A percentile compares a stretch with the other conserved stretches of the same genome.
phyloP scores from a whole-genome alignment of 2,797 vertebrate genomes.

The Acanthopagrus latus region DNA sequence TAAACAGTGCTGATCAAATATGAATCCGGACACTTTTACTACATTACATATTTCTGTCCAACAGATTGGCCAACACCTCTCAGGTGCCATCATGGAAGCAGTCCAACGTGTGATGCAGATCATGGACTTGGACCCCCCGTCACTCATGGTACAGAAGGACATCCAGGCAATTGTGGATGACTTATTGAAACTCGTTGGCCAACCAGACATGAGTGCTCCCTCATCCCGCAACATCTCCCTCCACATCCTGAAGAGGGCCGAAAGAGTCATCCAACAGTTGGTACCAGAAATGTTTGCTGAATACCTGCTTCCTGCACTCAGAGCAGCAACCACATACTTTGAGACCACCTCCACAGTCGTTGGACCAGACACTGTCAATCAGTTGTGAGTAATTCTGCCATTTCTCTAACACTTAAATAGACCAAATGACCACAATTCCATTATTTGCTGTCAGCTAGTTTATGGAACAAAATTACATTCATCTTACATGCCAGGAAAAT shows the following conservation, averaged over 20 bases:
- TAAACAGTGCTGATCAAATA: too few relatives aligned
- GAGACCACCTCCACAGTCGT: slow-evolving; percentile 46
- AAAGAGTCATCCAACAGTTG: slow-evolving; percentile 57
- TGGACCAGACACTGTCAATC: slow-evolving; percentile 74
- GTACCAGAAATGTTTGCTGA: slow-evolving; percentile 47
- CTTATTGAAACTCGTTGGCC: slow-evolving; percentile 69
- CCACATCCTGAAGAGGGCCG: slow-evolving; percentile 56
- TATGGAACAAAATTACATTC: not conserved
- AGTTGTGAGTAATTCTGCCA: slow-evolving; percentile 76
- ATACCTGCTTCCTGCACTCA: slow-evolving; percentile 67
- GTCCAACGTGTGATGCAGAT: slow-evolving; percentile 49
- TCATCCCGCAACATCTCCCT: slow-evolving; percentile 66
- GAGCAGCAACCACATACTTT: slow-evolving; percentile 71
- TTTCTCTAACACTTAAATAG: not conserved
- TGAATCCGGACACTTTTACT: too few relatives aligned
- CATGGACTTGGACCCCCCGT: slow-evolving; percentile 25
- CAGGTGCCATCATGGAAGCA: slow-evolving; percentile 61
- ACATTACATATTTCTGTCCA: slow-evolving; percentile 37
- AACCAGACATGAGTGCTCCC: slow-evolving; percentile 60
- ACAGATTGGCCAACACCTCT: slow-evolving; percentile 71
- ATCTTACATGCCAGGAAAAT: slow-evolving; percentile 1
- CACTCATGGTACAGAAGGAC: slow-evolving; percentile 50
- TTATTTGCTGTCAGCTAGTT: not conserved
- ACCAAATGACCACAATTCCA: not conserved
- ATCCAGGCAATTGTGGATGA: slow-evolving; percentile 61